These are phyloP conservation scores for Lithobates pipiens DNA, from an alignment of 2,797 vertebrate species.

Conservation along the genomic window DNA sequence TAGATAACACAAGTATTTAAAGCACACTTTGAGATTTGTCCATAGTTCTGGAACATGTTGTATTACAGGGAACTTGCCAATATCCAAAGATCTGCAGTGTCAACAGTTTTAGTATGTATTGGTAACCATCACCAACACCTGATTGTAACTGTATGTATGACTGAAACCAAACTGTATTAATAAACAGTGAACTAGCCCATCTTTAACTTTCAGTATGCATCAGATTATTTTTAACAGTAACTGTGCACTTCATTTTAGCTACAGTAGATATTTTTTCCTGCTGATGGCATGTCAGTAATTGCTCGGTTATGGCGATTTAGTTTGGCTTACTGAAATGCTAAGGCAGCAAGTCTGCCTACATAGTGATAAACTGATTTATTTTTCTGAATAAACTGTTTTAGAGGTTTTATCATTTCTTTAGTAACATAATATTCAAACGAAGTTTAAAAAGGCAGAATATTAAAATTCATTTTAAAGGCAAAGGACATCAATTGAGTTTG, in stretches of 20 bases:
- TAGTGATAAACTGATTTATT: constrained; percentile 32
- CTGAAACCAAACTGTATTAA: constrained; percentile 77
- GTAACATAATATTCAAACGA: constrained; percentile 67
- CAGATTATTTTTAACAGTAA: constrained; percentile 72
- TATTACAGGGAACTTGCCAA: constrained; percentile 64
- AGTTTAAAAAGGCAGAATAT: constrained; percentile 61
- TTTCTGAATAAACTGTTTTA: constrained; percentile 53
- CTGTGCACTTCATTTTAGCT: constrained; percentile 75
- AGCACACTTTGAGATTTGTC: constrained; percentile 61
- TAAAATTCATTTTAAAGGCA: constrained; percentile 63
- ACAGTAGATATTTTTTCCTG: constrained; percentile 60
- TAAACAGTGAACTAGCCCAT: constrained; percentile 67
- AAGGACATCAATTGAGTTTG: constrained; percentile 63
- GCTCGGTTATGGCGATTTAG: constrained; percentile 66
- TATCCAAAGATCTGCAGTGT: constrained; percentile 81
- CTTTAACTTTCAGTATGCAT: constrained; percentile 57
- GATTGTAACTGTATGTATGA: constrained; percentile 77
- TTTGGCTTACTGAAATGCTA: constrained; percentile 54
- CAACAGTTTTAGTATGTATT: constrained; percentile 68
- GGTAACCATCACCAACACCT: constrained; percentile 64
- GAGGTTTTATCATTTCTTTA: constrained; percentile 63
- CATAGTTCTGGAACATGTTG: constrained; percentile 65
- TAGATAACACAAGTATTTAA: constrained; percentile 75
- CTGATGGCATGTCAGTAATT: constrained; percentile 68
- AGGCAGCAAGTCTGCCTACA: constrained; percentile 61